A percentile compares a stretch with the other conserved stretches of the same genome.
phyloP scores from a whole-genome alignment of 2,113 vertebrate genomes.

The Perca schrenkii region DNA sequence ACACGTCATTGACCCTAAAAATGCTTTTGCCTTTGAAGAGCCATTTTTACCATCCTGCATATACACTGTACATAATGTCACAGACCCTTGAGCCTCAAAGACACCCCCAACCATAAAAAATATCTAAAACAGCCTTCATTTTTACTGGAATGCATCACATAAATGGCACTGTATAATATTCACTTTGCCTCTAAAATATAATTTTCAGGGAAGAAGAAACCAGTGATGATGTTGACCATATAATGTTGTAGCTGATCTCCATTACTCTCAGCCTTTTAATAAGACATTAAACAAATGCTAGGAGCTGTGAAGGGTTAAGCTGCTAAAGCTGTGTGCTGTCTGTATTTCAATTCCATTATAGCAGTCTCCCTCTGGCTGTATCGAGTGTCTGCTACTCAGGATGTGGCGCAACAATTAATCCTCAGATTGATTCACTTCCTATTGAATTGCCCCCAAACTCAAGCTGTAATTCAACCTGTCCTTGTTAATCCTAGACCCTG shows the following conservation, averaged over 20 bases:
- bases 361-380: constrained; percentile 80
- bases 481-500: constrained; percentile 76
- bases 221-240: neutral
- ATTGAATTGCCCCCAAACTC: constrained; percentile 86
- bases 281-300: constrained; percentile 6
- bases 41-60: neutral
- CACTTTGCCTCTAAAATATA: neutral
- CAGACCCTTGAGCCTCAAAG: neutral
- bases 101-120: neutral
- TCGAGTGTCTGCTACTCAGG: constrained; percentile 84
- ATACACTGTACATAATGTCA: neutral
- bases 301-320: constrained; percentile 61
- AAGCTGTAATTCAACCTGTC: constrained; percentile 84
- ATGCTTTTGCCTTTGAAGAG: neutral
- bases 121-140: neutral
- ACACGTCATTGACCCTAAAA: neutral
- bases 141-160: neutral
- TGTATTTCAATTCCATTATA: constrained; percentile 78
- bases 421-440: constrained; percentile 88
- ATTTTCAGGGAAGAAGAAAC: neutral
- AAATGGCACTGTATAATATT: neutral
- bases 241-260: neutral
- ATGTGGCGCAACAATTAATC: constrained; percentile 88
- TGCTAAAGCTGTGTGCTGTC: constrained; percentile 51
- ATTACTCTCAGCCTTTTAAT: neutral